These are phyloP conservation scores for Pygoscelis antarcticus DNA, from an alignment of 2,113 vertebrate genomes.

Conservation along the genomic window DNA sequence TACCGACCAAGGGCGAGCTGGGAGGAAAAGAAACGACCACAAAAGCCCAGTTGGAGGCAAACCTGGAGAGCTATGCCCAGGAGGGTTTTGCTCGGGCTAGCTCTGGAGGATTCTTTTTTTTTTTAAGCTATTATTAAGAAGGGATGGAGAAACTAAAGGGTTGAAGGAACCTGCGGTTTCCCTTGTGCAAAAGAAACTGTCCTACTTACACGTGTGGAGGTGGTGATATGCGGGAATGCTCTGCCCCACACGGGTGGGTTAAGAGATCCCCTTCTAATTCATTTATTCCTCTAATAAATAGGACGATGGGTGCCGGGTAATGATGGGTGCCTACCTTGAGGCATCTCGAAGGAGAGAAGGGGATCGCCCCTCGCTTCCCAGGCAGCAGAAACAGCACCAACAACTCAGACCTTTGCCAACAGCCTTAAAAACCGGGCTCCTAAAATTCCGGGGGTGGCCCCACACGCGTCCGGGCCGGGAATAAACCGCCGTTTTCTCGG, in stretches of 20 bases:
- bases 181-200: neutral
- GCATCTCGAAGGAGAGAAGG: neutral
- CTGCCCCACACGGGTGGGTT: no score
- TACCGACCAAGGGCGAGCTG: neutral
- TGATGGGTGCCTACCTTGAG: neutral
- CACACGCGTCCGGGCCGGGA: neutral
- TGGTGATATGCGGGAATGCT: neutral
- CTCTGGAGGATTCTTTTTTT: neutral
- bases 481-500: neutral
- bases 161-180: neutral
- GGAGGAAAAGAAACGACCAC: neutral
- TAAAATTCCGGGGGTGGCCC: neutral
- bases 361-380: neutral
- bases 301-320: neutral
- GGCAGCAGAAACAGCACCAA: neutral
- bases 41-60: constrained; percentile 21
- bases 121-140: neutral
- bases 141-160: neutral
- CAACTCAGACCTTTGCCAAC: neutral
- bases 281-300: neutral
- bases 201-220: neutral
- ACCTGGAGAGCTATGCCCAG: neutral
- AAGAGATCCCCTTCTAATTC: neutral
- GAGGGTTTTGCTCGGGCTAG: neutral
- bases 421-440: neutral